phyloP scores from a whole-genome alignment of 2,113 vertebrate species.

The Phocoena sinus region DNA sequence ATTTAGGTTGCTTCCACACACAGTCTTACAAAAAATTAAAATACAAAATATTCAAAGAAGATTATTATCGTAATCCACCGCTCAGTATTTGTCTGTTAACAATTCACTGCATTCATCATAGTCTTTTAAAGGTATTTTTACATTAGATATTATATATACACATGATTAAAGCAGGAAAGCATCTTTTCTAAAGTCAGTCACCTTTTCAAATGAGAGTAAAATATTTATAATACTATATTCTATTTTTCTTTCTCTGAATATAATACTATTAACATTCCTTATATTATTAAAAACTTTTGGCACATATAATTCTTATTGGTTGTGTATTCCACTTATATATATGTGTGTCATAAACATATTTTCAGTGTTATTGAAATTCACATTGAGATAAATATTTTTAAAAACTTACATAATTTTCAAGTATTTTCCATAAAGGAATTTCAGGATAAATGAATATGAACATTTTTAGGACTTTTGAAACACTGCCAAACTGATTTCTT shows the following conservation, averaged over 20 bases:
- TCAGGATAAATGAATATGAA: neutral
- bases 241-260: neutral
- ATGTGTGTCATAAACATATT: neutral
- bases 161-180: neutral
- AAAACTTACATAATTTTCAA: neutral
- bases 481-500: neutral
- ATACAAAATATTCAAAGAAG: neutral
- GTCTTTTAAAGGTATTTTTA: neutral
- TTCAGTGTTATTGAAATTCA: neutral
- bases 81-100: neutral
- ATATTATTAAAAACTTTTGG: neutral
- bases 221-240: neutral
- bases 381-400: neutral
- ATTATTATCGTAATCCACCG: neutral
- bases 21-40: neutral
- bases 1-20: neutral
- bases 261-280: neutral
- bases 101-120: neutral
- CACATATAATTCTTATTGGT: neutral
- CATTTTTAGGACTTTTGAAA: neutral
- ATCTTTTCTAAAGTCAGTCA: neutral
- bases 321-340: neutral
- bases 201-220: neutral
- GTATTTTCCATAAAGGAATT: neutral
- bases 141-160: neutral